A percentile compares a stretch with the other conserved stretches of the same genome.
Conservation (phyloP, 2,888 invertebrate genomes). For the Sipha maydis region DNA sequence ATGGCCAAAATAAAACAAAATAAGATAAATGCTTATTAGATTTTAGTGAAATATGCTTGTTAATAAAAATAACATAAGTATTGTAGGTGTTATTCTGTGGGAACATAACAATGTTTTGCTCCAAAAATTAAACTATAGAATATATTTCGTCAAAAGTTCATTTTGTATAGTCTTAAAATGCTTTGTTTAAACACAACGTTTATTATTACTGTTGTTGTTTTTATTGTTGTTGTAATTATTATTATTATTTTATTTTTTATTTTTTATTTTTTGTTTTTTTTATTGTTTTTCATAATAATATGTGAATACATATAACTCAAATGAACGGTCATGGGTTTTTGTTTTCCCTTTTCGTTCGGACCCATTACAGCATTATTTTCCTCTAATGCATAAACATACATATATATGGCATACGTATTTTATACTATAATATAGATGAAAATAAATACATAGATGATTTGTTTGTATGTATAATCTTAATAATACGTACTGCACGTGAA, state of each 20-base stretch:
- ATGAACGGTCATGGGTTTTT: conserved; percentile 50
- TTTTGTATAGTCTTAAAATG: neutral
- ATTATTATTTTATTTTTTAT: neutral
- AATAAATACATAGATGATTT: conserved; percentile 17
- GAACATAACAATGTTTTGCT: conserved; percentile 38
- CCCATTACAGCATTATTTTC: neutral
- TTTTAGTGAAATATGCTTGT: conserved; percentile 55
- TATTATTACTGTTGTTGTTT: conserved; percentile 13
- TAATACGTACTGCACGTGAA: conserved; percentile 37
- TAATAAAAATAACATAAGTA: conserved; percentile 24
- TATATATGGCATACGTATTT: neutral
- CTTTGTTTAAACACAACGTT: conserved; percentile 47
- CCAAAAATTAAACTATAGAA: conserved; percentile 4
- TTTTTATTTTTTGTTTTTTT: conserved; percentile 19
- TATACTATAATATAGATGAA: conserved; percentile 19
- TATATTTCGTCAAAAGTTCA: conserved; percentile 19
- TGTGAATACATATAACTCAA: conserved; percentile 18
- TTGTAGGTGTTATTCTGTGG: conserved; percentile 29
- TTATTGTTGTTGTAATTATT: conserved; percentile 21
- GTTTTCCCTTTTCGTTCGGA: conserved; percentile 38
- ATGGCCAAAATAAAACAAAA: conserved; percentile 33
- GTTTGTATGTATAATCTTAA: conserved; percentile 18
- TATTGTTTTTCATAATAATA: conserved; percentile 21
- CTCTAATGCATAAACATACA: conserved; percentile 3
- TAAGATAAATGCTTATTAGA: conserved; percentile 52